Evolutionary conservation across 2,113 vertebrate genomes (phyloP), one percentile per base, ranked within the genome.

Genomic region (Tachysurus vachellii): DNA sequence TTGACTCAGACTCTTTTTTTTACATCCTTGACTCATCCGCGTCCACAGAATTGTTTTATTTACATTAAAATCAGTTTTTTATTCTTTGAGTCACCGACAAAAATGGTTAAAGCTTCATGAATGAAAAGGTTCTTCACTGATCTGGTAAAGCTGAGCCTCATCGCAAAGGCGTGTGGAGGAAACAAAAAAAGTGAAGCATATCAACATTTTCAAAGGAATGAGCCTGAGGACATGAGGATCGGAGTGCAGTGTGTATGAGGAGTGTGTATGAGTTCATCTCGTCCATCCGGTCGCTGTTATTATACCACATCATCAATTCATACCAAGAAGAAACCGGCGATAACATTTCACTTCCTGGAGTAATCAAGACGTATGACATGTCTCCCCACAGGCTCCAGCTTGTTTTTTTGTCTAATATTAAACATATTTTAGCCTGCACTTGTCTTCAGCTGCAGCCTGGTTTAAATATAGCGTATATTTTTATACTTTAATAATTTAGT

Each of bases 181-280:
- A n/a, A 47, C 26, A 66, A 83, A 83, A 71, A 73, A 47, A 73
- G 9, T 54, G 23, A 19, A 71, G 50, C 21, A 44, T 73, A 71
- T 75, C 14, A 57, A 47, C 56, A 75, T 76, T 59, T 90, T 77
- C 91, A 92, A 90, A 93, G 93, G 93, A 94, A 94, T 94, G 89
- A 84, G 93, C 93, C 82, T 56, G 87, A 88, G 93, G 94, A 93
- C 91, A 93, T 90, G 36, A 36, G 36, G 36, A 36, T 36, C 36
- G 36, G 36, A 36, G 36, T 36, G 36, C 36, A 36, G 36, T 36
- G 36, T 36, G 36, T 36, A 36, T 36, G 36, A 36, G 36, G 83
- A 76, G 12, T 19, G 16, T 47, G 53, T 44, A 47, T 21, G 36
- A 87, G 89, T 80, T 86, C 89, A 92, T 91, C 91, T 93, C 92